phyloP scores from a whole-genome alignment of 2,797 vertebrate species.

The Lepus townsendii region DNA sequence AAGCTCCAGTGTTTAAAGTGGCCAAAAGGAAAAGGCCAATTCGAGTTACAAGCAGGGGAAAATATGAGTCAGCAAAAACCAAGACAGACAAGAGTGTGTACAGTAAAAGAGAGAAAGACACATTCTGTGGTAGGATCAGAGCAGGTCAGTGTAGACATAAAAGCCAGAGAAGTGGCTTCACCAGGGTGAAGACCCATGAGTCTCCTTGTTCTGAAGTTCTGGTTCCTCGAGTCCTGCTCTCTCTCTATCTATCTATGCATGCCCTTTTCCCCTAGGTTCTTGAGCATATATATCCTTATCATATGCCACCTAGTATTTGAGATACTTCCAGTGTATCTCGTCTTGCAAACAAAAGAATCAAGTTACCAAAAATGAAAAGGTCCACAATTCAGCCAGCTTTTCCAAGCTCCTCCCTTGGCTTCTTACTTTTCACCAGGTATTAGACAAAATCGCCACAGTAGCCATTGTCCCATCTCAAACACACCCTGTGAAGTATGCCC shows the following conservation, averaged over 20 bases:
- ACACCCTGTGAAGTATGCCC: background rate
- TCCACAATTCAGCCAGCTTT: background rate
- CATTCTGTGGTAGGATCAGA: rapidly evolving
- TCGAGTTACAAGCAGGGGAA: background rate
- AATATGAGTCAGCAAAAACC: background rate
- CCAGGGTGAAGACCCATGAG: background rate
- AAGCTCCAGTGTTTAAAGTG: background rate
- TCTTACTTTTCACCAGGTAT: background rate
- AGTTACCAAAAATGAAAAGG: background rate
- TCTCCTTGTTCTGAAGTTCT: background rate
- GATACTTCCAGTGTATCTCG: background rate
- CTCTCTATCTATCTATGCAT: no score
- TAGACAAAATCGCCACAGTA: background rate
- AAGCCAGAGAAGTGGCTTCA: background rate
- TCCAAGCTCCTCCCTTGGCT: background rate
- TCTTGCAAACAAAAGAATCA: background rate
- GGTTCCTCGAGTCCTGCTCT: background rate
- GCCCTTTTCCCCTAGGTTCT: background rate
- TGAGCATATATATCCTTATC: background rate
- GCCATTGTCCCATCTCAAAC: background rate
- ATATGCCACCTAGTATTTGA: background rate
- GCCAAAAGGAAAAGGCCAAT: background rate
- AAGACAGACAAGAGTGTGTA: background rate
- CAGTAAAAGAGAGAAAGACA: background rate
- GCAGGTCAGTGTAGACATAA: background rate